Conservation (phyloP, 1,140 invertebrate species). For the Cydia amplana region DNA sequence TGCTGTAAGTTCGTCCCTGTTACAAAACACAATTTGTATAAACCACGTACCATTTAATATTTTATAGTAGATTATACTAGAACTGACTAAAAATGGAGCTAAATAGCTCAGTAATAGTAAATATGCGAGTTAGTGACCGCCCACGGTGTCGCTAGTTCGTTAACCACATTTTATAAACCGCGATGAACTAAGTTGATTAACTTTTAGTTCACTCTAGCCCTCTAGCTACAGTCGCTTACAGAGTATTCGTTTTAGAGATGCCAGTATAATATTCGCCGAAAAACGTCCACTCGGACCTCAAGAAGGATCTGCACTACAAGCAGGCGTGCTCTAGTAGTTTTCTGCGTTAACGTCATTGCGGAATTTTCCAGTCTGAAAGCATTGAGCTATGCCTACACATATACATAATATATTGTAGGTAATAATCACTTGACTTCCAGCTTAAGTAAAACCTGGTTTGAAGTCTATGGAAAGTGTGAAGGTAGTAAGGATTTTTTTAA, state of each 20-base stretch:
- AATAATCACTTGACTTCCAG: too few relatives aligned
- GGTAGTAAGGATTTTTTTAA: too few relatives aligned
- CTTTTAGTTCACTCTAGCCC: slow-evolving; percentile 8
- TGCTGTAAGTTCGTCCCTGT: not conserved
- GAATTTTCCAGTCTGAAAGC: too few relatives aligned
- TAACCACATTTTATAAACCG: slow-evolving; percentile 27
- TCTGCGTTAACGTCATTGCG: too few relatives aligned
- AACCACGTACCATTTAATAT: not conserved
- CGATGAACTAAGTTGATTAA: slow-evolving; percentile 31
- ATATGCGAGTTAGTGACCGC: slow-evolving; percentile 30
- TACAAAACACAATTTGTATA: not conserved
- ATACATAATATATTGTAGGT: too few relatives aligned
- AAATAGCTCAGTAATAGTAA: slow-evolving; percentile 9
- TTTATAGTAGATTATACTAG: not conserved
- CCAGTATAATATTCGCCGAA: too few relatives aligned
- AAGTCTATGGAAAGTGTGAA: too few relatives aligned
- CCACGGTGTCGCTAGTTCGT: slow-evolving; percentile 19
- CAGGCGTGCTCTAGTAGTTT: too few relatives aligned
- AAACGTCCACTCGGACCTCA: too few relatives aligned
- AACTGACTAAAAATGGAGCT: not conserved
- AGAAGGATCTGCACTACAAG: too few relatives aligned
- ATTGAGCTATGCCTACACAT: too few relatives aligned
- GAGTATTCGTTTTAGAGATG: not conserved
- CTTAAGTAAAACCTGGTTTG: too few relatives aligned
- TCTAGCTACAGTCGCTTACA: not conserved